Percentiles rank a stretch among this genome's conserved stretches.
Evolutionary conservation across 2,888 invertebrate genomes (phyloP).

Genomic region (Ectobius pallidus): DNA sequence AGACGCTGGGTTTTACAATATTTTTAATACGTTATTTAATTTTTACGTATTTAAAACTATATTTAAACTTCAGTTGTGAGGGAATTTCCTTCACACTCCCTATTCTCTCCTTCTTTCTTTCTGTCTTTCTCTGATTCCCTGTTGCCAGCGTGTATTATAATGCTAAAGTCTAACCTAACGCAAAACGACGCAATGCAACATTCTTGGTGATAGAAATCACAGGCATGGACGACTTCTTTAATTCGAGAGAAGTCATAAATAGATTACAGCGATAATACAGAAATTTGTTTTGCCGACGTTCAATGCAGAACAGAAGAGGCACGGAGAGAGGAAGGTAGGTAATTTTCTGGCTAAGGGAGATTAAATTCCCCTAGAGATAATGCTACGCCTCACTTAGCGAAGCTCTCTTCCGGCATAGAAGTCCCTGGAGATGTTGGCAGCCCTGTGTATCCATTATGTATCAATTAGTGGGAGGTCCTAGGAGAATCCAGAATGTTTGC

Average conservation of each 20-base stretch:
- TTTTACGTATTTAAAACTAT: too few species aligned
- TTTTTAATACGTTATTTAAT: too few species aligned
- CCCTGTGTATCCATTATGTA: slow-evolving; percentile 29
- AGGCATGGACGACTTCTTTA: too few species aligned
- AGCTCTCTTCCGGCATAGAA: slow-evolving; percentile 1
- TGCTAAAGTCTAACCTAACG: too few species aligned
- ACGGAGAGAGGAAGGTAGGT: background rate
- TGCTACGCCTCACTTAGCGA: slow-evolving; percentile 17
- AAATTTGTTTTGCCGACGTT: background rate
- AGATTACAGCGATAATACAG: background rate
- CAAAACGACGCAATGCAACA: too few species aligned
- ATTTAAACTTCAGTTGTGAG: too few species aligned
- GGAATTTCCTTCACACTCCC: too few species aligned
- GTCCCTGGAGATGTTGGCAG: slow-evolving; percentile 20
- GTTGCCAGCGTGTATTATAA: too few species aligned
- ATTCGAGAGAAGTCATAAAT: background rate
- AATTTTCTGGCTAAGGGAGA: slow-evolving; percentile 2
- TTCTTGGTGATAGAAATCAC: too few species aligned
- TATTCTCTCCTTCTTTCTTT: too few species aligned
- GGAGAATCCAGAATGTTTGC: slow-evolving; percentile 12
- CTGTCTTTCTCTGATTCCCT: too few species aligned
- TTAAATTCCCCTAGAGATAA: slow-evolving; percentile 15
- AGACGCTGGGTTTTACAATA: too few species aligned
- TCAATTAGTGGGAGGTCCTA: slow-evolving; percentile 20
- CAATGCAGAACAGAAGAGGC: background rate